Base-by-base conservation (phyloP, 2,888 invertebrate genomes). In the Acanthococcus lagerstroemiae region DNA sequence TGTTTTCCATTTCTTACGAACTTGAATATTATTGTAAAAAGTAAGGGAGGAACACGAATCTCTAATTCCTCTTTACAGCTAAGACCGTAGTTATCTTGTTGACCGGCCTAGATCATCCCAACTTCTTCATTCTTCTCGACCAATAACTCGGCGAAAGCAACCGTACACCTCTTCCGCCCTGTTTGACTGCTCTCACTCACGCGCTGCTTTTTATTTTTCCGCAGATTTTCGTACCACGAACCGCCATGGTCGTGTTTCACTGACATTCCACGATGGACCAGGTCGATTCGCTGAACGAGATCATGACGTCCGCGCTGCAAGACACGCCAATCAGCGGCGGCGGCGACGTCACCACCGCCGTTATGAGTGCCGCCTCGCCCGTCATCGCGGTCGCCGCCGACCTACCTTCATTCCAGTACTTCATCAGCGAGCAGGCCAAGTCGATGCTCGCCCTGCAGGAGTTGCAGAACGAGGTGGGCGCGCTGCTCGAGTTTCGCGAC, bases 381-480 rank as follows among this genome's bases (percentile, higher is more conserved):
- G 54, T 37, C 7, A 63, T 54, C 22, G 57, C 70, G 44, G 68
- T 69, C 67, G 72, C 71, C 57, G 63, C 56, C 9, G 67, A 68
- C 55, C 83, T 84, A 72, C 85, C 84, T 74, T 87, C 86, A 70
- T 87, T 88, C 77, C 88, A 89, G 77, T 86, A 86, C 77, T 84
- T 88, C 79, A 85, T 87, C 78, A 88, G 84, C 80, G 90, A 90
- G 80, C 90, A 90, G 81, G 89, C 90, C 76, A 91, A 90, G 80
- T 91, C 90, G 72, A 80, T 88, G 78, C 85, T 87, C 74, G 87
- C 86, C 70, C 81, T 91, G 77, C 90, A 91, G 82, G 91, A 91
- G 81, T 83, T 91, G 78, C 91, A 91, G 84, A 88, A 90, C 86
- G 91, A 91, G 82, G 91, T 91, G 80, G 90, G 90, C 71, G 90